A percentile compares a stretch with the other conserved stretches of the same genome.
These are phyloP conservation scores for Elegia similella DNA, from an alignment of 2,888 invertebrate species.

Conservation along the genomic window DNA sequence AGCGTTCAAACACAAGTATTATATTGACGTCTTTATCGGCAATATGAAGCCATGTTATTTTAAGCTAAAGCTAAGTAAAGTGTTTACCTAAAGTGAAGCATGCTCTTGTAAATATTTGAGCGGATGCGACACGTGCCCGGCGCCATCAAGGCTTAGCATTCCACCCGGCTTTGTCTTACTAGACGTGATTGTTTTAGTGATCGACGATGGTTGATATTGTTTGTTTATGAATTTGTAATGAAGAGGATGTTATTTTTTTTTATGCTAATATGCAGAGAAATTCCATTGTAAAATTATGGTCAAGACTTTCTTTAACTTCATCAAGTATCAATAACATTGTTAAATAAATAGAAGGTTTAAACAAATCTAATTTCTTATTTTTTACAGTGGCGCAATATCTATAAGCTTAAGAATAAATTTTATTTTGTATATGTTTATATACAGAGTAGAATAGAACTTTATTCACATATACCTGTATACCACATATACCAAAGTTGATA, in stretches of 20 bases:
- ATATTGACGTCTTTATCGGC: neutral
- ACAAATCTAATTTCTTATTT: no score
- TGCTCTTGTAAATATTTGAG: conserved; percentile 59
- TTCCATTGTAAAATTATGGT: no score
- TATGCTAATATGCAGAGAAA: neutral
- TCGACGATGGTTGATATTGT: conserved; percentile 31
- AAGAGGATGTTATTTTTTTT: conserved; percentile 29
- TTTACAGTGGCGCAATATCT: no score
- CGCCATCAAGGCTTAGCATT: conserved; percentile 64
- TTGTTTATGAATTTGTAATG: conserved; percentile 46
- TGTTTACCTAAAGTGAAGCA: neutral
- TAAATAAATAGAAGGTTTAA: no score
- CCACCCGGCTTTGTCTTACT: conserved; percentile 57
- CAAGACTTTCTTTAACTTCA: no score
- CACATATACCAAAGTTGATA: no score
- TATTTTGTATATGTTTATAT: no score
- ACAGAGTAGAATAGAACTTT: no score
- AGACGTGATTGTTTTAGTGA: conserved; percentile 70
- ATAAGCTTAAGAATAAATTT: no score
- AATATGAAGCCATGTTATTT: neutral
- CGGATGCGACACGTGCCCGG: conserved; percentile 68
- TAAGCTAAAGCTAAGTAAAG: neutral
- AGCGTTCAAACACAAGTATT: no score
- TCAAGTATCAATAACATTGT: no score
- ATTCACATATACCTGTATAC: no score